These are phyloP conservation scores for Thera obeliscata DNA, from an alignment of 2,888 invertebrate species.

Conservation along the genomic window DNA sequence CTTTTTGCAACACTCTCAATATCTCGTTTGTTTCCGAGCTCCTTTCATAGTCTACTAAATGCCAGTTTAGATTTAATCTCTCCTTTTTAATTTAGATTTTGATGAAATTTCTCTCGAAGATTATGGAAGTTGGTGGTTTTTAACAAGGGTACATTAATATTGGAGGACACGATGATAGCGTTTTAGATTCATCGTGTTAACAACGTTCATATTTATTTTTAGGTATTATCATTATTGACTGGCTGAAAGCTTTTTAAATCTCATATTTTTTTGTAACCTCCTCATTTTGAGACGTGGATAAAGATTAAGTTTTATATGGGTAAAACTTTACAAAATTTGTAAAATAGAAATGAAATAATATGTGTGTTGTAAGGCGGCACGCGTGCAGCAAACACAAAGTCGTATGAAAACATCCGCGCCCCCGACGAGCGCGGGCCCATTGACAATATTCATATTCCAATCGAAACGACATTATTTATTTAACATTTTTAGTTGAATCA, in stretches of 20 bases:
- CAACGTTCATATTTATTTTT: too few relatives aligned
- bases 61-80: conserved; percentile 49
- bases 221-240: too few relatives aligned
- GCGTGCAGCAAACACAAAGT: not conserved
- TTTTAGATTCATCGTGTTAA: not conserved
- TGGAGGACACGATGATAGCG: not conserved
- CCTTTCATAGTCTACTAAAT: conserved; percentile 34
- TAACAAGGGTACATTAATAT: conserved; percentile 10
- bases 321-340: not conserved
- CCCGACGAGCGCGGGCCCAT: conserved; percentile 4
- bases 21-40: conserved; percentile 36
- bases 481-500: conserved; percentile 16
- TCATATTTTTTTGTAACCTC: too few relatives aligned
- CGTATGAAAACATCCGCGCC: not conserved
- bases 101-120: conserved; percentile 44
- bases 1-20: conserved; percentile 38
- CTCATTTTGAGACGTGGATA: too few relatives aligned
- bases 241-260: too few relatives aligned
- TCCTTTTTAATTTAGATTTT: conserved; percentile 49
- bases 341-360: not conserved
- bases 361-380: not conserved
- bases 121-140: conserved; percentile 30
- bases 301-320: too few relatives aligned
- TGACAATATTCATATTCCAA: conserved; percentile 34
- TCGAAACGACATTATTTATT: conserved; percentile 28